Base-by-base conservation (phyloP, 2,888 invertebrate genomes). In the Ophioninae sp. region DNA sequence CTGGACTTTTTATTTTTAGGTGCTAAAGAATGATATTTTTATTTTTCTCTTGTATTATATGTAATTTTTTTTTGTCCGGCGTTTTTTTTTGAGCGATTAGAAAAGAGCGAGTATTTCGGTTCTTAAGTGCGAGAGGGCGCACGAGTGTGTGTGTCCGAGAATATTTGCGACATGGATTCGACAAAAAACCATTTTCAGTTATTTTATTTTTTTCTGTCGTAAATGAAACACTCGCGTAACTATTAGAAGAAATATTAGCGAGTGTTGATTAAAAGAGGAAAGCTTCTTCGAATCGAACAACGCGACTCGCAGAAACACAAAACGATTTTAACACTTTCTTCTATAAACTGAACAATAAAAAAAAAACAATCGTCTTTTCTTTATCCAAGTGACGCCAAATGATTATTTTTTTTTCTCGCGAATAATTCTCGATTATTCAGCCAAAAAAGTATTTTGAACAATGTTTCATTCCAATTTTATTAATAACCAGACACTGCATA, bases 101-200 rank as follows among this genome's bases (percentile, higher is more conserved):
- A 58, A 65, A 56, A 81, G 65, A 58, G 51, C 73, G 41, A 77
- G 59, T 77, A 81, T 59, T 73, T 63, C 68, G 68, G 51, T 81
- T 69, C 77, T 51, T 81, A 17, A 6, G 51, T 51, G 13, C 17
- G 51, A 6, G 17, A 3, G 51, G 2, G 13, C 9, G 41, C 6
- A 41, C 6, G 41, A 9, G 41, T 58, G 63, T 78, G 56, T 69
- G 58, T 56, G 58, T 68, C 69, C 68, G 71, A 64, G 56, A 71
- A 71, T 65, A 72, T 77, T 81, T 41, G 77, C 83, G 81, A 80
- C 83, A 72, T 63, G 59, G 44, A 72, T 77, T 61, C 61, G 59
- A 64, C 44, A 78, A 74, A 37, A 73, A 78, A 30, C 65, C 65
- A 73, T 77, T 82, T 68, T 74, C 82, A 63, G 44, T 74, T 39